Evolutionary conservation across 2,888 invertebrate species (phyloP), one percentile per base, ranked within the genome.

Genomic region (Oscheius sp.): DNA sequence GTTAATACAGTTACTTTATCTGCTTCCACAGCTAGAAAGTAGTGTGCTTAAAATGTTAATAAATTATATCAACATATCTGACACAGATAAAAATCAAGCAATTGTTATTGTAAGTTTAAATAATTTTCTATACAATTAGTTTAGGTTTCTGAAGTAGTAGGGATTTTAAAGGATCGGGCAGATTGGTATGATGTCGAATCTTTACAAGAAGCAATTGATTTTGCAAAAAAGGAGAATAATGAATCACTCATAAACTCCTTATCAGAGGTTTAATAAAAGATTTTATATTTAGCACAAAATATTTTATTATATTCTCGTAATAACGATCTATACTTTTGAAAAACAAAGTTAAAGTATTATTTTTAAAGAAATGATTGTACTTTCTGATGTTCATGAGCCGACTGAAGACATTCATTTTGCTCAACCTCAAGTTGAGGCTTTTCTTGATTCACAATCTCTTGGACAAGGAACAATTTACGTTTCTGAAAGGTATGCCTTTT

Each of bases 391-490:
- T 48, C 23, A 71, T 3, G 17, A 52, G 27, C 84, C 84, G 8
- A 73, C 70, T 15, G 78, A 81, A 37, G 77, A 76, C 6, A 75
- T 84, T 6, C 75, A 78, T 15, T 42, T 79, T 8, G 61, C 65
- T 10, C 77, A 82, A 37, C 65, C 69, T 0, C 80, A 82, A 42
- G 84, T 84, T 2, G 74, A 73, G 37, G 79, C 80, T 3, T 82
- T 71, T 58, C 71, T 72, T 52, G 81, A 78, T 15, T 61, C 69
- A 0, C 45, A 75, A 12, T 74, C 71, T 12, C 73, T 80, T 42
- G 82, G 83, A 27, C 75, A 81, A 45, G 84, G 84, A 37, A 81
- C 79, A 15, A 77, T 84, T 12, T 76, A 71, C 52, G 55, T 84
- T 23, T 68, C 83, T 5, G 80, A 79, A 48, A 71, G 76, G 81